These are phyloP conservation scores for Clarias laeviceps DNA, from an alignment of 2,797 vertebrate species.

Conservation along the genomic window DNA sequence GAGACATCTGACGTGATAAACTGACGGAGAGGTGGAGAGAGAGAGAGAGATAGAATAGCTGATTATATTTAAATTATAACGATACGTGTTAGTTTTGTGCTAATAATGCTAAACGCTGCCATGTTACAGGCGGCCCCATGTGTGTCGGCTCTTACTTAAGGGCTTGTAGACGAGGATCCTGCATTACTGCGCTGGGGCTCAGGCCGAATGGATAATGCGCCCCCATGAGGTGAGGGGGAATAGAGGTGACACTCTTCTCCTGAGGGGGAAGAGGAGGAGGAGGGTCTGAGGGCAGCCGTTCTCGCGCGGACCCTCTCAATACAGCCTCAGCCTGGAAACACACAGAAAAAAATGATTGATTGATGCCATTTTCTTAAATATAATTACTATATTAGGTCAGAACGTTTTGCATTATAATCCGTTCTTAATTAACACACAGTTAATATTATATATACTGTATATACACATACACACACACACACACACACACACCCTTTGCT, in stretches of 20 bases:
- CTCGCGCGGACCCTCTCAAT: slow-evolving; percentile 74
- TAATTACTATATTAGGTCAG: neutral
- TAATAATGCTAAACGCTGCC: neutral
- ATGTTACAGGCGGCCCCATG: neutral
- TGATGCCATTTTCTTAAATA: neutral
- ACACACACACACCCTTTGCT: neutral
- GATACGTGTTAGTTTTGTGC: neutral
- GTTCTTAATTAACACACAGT: neutral
- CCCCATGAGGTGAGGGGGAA: slow-evolving; percentile 83
- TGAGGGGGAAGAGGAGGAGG: slow-evolving; percentile 63
- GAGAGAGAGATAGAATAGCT: neutral
- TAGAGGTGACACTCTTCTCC: slow-evolving; percentile 81
- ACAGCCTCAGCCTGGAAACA: slow-evolving; percentile 74
- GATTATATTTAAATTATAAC: neutral
- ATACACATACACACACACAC: too few relatives aligned
- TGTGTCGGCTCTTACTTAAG: slow-evolving; percentile 80
- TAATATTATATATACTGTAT: too few relatives aligned
- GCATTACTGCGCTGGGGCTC: slow-evolving; percentile 83
- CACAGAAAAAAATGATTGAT: neutral
- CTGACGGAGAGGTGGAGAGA: slow-evolving; percentile 62
- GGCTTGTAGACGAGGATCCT: slow-evolving; percentile 88
- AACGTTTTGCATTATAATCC: neutral
- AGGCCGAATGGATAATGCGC: slow-evolving; percentile 83
- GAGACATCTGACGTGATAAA: slow-evolving; percentile 88
- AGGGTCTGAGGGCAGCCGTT: slow-evolving; percentile 78